Base-by-base conservation (phyloP, 2,888 invertebrate genomes). In the Tipula lateralis region DNA sequence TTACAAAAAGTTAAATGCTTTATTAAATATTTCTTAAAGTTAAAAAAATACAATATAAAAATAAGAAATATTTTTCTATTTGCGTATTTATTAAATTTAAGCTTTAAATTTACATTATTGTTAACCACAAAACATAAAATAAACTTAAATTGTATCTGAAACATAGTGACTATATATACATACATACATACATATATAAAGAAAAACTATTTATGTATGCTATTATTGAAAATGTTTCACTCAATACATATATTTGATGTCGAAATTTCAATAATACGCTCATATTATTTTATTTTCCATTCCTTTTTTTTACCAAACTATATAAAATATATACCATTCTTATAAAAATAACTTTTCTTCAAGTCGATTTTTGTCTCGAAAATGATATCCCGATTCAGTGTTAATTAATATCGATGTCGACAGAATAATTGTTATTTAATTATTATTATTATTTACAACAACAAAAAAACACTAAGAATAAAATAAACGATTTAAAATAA, bases 71-170 rank as follows among this genome's bases (percentile, higher is more conserved):
- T 66, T 66, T 66, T 66, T 66, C 66, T 66, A 66, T 24, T 66
- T 66, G 66, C 66, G 24, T 66, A 66, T 66, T 66, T 66, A 66
- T 66, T 66, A 66, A 66, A 66, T 66, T 24, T 66, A 66, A 66
- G 66, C 66, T 66, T 66, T 66, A 66, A 66, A 66, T 66, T 66
- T 66, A 66, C 66, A 66, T 66, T 66, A 66, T 66, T 66, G 66
- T 66, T 66, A 66, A 66, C 66, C 66, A 66, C 66, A 66, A 24
- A 66, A 24, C 66, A 24, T 66, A 24, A 66, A 66, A 24, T 24
- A 24, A 24, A 66, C 19, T 66, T 66, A 66, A 66, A 66, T 66
- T 66, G 9, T 66, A 66, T 66, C 66, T 66, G 66, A 24, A 66
- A 66, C 66, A 66, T 66, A 66, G 24, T 66, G 1, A 50, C 50